Evolutionary conservation across 2,113 vertebrate species (phyloP).

Genomic region (Noctilio leporinus): DNA sequence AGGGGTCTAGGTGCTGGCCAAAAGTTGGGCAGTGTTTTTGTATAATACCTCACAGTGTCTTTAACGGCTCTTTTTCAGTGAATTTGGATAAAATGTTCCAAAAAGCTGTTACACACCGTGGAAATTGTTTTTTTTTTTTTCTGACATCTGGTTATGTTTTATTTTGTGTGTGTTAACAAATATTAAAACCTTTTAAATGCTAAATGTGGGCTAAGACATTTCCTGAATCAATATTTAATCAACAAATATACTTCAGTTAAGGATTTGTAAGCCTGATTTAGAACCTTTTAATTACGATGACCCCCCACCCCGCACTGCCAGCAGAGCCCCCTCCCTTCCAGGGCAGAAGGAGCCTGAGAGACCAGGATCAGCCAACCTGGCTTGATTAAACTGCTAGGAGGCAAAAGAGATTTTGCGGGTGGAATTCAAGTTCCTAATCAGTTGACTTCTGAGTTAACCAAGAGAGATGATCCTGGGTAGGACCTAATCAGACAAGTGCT

Average conservation of each 20-base stretch:
- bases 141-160: background rate
- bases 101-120: background rate
- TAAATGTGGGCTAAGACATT: background rate
- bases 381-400: background rate
- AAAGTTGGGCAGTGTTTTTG: background rate
- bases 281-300: background rate
- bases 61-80: background rate
- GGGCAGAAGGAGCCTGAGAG: background rate
- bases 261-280: background rate
- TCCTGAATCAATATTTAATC: background rate
- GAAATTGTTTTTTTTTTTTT: background rate
- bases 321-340: background rate
- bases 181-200: background rate
- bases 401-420: background rate
- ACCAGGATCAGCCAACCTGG: background rate
- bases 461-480: background rate
- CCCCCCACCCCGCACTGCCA: too few relatives aligned
- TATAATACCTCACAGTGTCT: background rate
- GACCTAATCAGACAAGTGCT: background rate
- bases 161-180: background rate
- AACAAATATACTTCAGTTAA: background rate
- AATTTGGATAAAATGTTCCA: background rate
- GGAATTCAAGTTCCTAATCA: background rate
- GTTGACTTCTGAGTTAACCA: background rate
- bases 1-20: background rate